phyloP scores from a whole-genome alignment of 2,797 vertebrate genomes.

The Erethizon dorsatum region DNA sequence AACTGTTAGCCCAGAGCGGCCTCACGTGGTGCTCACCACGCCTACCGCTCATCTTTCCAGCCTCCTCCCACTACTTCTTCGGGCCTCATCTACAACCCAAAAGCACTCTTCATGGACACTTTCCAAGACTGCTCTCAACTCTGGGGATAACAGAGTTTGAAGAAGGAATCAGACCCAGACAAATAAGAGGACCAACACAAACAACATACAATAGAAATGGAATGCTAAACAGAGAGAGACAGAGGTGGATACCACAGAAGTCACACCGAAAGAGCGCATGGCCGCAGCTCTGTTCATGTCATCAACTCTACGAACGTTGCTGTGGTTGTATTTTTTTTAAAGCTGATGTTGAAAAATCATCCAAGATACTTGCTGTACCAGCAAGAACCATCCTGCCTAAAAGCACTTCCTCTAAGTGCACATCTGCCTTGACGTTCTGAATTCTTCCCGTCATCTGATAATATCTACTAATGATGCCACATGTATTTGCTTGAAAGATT shows the following conservation, averaged over 20 bases:
- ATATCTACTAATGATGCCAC: not conserved
- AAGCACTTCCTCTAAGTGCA: constrained; percentile 1
- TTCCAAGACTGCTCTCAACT: not conserved
- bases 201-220: not conserved
- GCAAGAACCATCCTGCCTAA: not conserved
- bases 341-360: constrained; percentile 51
- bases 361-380: not conserved
- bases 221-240: not conserved
- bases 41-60: not conserved
- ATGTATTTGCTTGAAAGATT: not conserved
- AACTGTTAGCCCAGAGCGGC: not conserved
- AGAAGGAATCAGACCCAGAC: not conserved
- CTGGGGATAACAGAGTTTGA: not conserved
- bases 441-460: not conserved
- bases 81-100: not conserved
- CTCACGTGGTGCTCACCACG: too few relatives aligned
- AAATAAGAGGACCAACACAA: not conserved
- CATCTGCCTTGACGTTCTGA: not conserved
- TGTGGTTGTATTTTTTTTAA: constrained; percentile 70
- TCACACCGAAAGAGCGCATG: accelerated
- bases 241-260: not conserved
- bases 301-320: not conserved
- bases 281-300: not conserved
- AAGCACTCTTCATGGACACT: not conserved
- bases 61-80: not conserved